Conservation (phyloP, 1,140 invertebrate genomes). For the Rhynchophorus ferrugineus region DNA sequence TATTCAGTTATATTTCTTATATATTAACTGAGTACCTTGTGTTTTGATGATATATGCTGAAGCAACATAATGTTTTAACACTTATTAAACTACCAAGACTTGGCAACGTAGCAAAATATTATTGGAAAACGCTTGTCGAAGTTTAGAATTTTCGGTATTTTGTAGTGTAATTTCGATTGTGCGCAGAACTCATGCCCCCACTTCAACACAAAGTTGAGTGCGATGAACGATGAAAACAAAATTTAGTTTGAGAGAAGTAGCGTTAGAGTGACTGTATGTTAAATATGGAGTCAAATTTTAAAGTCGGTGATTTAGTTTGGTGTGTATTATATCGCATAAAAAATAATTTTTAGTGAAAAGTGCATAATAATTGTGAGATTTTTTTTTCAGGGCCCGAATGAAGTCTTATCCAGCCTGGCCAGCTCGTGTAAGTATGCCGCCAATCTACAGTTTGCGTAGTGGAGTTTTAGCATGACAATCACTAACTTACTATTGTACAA, state of each 20-base stretch:
- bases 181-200: not conserved
- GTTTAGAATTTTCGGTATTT: too few species aligned
- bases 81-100: too few species aligned
- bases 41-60: too few species aligned
- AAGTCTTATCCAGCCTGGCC: slow-evolving; percentile 91
- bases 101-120: too few species aligned
- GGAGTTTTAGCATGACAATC: not conserved
- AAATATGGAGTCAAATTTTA: slow-evolving; percentile 1
- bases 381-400: slow-evolving; percentile 76
- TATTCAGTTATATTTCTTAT: too few species aligned
- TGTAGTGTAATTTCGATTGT: not conserved
- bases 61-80: too few species aligned
- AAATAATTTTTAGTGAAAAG: slow-evolving; percentile 50
- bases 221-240: not conserved
- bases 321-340: not conserved
- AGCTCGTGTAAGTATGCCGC: slow-evolving; percentile 69
- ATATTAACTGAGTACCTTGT: too few species aligned
- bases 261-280: not conserved
- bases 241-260: not conserved
- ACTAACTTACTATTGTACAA: too few species aligned
- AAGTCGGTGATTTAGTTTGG: slow-evolving; percentile 5
- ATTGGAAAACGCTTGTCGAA: too few species aligned
- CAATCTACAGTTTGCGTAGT: slow-evolving; percentile 18
- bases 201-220: not conserved
- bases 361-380: not conserved